Evolutionary conservation across 1,140 invertebrate genomes (phyloP).

Genomic region (Marisa cornuarietis): DNA sequence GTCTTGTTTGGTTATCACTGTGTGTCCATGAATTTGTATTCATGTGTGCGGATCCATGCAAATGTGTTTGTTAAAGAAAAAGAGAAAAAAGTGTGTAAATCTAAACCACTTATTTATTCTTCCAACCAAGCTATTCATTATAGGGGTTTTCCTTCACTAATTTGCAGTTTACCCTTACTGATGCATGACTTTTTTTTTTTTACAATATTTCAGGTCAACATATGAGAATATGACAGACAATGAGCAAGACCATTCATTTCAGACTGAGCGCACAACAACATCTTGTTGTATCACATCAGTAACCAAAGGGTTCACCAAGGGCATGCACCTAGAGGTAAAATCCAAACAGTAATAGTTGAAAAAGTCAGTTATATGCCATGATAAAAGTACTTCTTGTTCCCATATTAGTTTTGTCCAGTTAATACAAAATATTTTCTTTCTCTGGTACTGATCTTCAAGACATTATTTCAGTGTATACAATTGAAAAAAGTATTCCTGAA

Average conservation of each 20-base stretch:
- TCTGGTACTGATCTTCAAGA: too few species aligned
- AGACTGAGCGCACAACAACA: slow-evolving; percentile 67
- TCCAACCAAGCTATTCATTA: too few species aligned
- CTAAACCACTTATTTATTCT: slow-evolving; percentile 23
- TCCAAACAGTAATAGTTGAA: too few species aligned
- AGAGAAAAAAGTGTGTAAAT: slow-evolving; percentile 18
- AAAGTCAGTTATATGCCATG: too few species aligned
- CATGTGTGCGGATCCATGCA: background rate
- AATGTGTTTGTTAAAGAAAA: background rate
- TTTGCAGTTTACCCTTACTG: too few species aligned
- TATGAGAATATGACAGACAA: slow-evolving; percentile 67
- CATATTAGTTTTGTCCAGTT: too few species aligned
- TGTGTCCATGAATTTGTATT: background rate
- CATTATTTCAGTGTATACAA: too few species aligned
- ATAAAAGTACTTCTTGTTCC: too few species aligned
- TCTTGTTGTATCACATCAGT: slow-evolving; percentile 63
- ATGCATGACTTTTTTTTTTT: too few species aligned
- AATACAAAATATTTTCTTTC: too few species aligned
- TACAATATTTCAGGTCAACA: slow-evolving; percentile 64
- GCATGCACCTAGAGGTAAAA: slow-evolving; percentile 61
- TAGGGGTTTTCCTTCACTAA: too few species aligned
- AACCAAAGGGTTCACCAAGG: slow-evolving; percentile 67
- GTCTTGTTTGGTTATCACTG: background rate
- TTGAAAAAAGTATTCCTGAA: too few species aligned
- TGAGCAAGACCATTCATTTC: slow-evolving; percentile 68